These are phyloP conservation scores for Sinopyrophorus schimmeli DNA, from an alignment of 2,888 invertebrate species.

Conservation along the genomic window DNA sequence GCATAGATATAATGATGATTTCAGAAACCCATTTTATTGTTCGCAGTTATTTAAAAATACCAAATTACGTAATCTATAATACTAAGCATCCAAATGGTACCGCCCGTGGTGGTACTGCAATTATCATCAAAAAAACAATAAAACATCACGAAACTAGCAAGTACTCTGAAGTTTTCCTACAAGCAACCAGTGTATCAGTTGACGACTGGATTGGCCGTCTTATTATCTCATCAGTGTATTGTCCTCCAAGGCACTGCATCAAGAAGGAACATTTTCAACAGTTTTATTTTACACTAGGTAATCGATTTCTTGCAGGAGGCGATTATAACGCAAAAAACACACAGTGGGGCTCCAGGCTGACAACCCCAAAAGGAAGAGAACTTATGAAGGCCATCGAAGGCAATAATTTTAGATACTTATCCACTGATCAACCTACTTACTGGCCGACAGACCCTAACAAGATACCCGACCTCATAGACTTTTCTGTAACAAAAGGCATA, in stretches of 20 bases:
- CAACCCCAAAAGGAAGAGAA: no score
- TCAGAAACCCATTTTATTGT: no score
- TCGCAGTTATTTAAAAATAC: no score
- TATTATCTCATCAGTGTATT: no score
- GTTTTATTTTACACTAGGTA: no score
- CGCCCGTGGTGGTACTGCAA: not conserved
- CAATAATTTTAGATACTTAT: not conserved
- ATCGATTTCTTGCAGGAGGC: no score
- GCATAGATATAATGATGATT: not conserved
- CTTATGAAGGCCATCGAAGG: constrained; percentile 2
- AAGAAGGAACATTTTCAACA: not conserved
- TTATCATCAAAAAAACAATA: constrained; percentile 2
- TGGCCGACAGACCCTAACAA: constrained; percentile 1
- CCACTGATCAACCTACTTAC: no score
- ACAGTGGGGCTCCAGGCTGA: no score
- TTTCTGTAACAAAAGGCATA: constrained; percentile 1
- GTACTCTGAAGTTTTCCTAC: constrained; percentile 1
- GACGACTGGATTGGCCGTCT: no score
- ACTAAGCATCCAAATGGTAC: constrained; percentile 2
- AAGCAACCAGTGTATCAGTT: constrained; percentile 2
- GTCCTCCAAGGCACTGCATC: not conserved
- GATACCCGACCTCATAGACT: not conserved
- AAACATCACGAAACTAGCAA: not conserved
- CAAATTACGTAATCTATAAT: not conserved
- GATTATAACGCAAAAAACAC: no score